Conservation (phyloP, 2,797 vertebrate species). For the Rhinatrema bivittatum region DNA sequence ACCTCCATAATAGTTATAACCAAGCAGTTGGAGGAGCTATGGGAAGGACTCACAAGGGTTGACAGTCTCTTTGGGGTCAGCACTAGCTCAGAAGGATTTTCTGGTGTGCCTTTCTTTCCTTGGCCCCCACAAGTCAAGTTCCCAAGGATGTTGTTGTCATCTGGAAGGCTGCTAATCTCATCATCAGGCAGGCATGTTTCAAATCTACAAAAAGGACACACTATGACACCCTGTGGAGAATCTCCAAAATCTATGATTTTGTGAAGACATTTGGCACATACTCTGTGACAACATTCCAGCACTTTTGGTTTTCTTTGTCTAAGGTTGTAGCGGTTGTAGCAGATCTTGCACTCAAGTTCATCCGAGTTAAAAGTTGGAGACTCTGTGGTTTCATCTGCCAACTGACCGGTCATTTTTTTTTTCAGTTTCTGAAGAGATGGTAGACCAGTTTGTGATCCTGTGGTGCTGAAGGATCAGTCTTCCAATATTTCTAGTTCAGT, state of each 20-base stretch:
- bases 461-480: neutral
- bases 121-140: slow-evolving; percentile 67
- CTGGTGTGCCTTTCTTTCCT: slow-evolving; percentile 68
- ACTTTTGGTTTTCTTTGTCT: slow-evolving; percentile 78
- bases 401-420: slow-evolving; percentile 58
- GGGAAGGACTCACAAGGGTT: slow-evolving; percentile 68
- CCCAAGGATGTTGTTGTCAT: slow-evolving; percentile 79
- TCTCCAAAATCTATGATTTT: slow-evolving; percentile 86
- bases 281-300: slow-evolving; percentile 82
- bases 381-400: slow-evolving; percentile 51
- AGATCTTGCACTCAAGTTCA: slow-evolving; percentile 95
- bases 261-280: slow-evolving; percentile 85
- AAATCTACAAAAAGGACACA: slow-evolving; percentile 90
- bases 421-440: neutral
- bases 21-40: slow-evolving; percentile 78
- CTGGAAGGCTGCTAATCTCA: slow-evolving; percentile 71
- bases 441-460: neutral
- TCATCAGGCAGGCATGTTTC: slow-evolving; percentile 72
- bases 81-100: slow-evolving; percentile 71
- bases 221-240: slow-evolving; percentile 66
- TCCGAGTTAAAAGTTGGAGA: slow-evolving; percentile 50
- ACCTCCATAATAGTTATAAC: slow-evolving; percentile 95
- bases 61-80: slow-evolving; percentile 75
- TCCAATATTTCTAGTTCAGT: slow-evolving; percentile 6
- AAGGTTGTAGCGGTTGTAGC: slow-evolving; percentile 81